A percentile compares a stretch with the other conserved stretches of the same genome.
These are phyloP conservation scores for Hesperia comma DNA, from an alignment of 2,888 invertebrate species.

Conservation along the genomic window DNA sequence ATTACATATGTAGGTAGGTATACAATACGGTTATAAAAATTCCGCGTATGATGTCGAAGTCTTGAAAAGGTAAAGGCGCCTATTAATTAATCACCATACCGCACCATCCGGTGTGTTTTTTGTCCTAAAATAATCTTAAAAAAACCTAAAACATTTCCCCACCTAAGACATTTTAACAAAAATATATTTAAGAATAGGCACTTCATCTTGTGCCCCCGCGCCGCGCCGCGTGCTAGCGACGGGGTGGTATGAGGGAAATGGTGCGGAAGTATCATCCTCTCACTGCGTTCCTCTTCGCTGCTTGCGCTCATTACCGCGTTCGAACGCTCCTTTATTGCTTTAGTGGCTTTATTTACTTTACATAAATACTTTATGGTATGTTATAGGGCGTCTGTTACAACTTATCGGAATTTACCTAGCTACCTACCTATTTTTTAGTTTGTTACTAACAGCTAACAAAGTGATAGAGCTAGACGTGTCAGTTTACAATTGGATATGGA, in stretches of 20 bases:
- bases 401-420: slow-evolving; percentile 2
- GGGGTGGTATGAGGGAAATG: slow-evolving; percentile 77
- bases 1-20: too few relatives aligned
- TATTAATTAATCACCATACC: too few relatives aligned
- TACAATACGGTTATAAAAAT: too few relatives aligned
- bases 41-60: too few relatives aligned
- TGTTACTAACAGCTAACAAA: too few relatives aligned
- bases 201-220: slow-evolving; percentile 43
- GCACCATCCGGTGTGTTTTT: too few relatives aligned
- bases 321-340: slow-evolving; percentile 71
- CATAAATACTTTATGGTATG: background rate
- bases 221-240: slow-evolving; percentile 60
- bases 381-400: background rate
- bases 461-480: too few relatives aligned
- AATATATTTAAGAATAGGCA: slow-evolving; percentile 7
- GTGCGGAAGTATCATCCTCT: slow-evolving; percentile 78
- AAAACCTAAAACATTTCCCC: too few relatives aligned
- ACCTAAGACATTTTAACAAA: background rate
- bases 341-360: slow-evolving; percentile 78
- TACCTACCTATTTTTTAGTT: background rate
- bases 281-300: slow-evolving; percentile 77
- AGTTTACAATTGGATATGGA: too few relatives aligned
- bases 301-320: slow-evolving; percentile 78
- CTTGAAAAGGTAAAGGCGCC: too few relatives aligned
- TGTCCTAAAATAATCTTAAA: too few relatives aligned